Conservation (phyloP, 2,888 invertebrate species). For the Aproaerema taeniolella region DNA sequence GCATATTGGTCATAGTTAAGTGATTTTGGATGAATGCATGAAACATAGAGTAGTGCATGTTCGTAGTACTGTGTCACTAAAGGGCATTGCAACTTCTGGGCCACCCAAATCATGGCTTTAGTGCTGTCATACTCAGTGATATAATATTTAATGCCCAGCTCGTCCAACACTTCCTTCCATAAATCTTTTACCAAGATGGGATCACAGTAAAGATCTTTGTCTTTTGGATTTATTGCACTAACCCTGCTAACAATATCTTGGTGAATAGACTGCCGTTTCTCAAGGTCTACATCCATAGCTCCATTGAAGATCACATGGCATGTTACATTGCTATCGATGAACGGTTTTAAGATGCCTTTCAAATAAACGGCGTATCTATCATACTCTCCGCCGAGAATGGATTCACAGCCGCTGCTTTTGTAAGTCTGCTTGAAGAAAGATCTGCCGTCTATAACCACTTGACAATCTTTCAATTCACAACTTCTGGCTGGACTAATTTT, state of each 20-base stretch:
- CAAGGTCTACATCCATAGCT: conserved; percentile 18
- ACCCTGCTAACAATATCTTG: conserved; percentile 21
- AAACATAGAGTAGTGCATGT: conserved; percentile 23
- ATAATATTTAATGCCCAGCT: conserved; percentile 29
- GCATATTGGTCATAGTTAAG: background rate
- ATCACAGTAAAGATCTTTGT: conserved; percentile 21
- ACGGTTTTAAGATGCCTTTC: conserved; percentile 12
- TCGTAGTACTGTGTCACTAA: conserved; percentile 31
- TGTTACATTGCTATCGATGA: conserved; percentile 16
- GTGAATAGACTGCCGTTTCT: conserved; percentile 19
- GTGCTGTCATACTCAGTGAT: conserved; percentile 26
- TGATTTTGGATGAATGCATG: conserved; percentile 13
- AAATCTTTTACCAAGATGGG: conserved; percentile 24
- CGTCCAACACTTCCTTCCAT: conserved; percentile 26
- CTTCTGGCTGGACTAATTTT: conserved; percentile 6
- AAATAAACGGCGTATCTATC: conserved; percentile 20
- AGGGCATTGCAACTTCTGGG: conserved; percentile 27
- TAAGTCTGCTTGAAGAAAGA: conserved; percentile 24
- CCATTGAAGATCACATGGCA: conserved; percentile 24
- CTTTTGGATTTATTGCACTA: conserved; percentile 14
- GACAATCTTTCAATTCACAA: conserved; percentile 13
- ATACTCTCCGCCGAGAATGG: conserved; percentile 26
- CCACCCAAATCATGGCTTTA: conserved; percentile 26
- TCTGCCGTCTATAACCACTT: conserved; percentile 22
- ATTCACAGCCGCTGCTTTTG: conserved; percentile 26